Conservation (phyloP, 2,113 vertebrate species). For the Xiphophorus hellerii region DNA sequence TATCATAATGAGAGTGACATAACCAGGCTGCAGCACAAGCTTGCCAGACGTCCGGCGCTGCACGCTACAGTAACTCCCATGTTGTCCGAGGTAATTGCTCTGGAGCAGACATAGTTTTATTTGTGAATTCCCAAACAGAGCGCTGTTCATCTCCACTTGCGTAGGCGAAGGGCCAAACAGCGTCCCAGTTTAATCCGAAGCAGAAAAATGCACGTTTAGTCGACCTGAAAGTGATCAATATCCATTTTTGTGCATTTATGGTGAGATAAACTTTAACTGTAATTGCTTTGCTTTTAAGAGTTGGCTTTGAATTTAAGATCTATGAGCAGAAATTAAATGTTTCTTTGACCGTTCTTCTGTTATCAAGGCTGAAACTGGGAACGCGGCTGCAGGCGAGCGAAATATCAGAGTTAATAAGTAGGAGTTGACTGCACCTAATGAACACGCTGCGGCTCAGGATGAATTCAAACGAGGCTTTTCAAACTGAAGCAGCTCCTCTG, state of each 20-base stretch:
- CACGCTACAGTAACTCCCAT: constrained; percentile 1
- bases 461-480: not conserved
- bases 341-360: not conserved
- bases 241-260: not conserved
- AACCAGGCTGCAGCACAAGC: constrained; percentile 6
- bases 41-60: not conserved
- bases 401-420: not conserved
- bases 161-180: not conserved
- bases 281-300: not conserved
- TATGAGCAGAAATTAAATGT: not conserved
- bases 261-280: not conserved
- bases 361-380: not conserved
- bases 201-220: not conserved
- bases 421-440: not conserved
- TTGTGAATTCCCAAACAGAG: constrained; percentile 21
- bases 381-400: not conserved
- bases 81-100: constrained; percentile 18
- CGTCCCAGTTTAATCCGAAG: not conserved
- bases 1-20: not conserved
- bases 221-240: not conserved
- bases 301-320: not conserved
- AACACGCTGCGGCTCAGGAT: not conserved
- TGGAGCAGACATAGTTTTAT: constrained; percentile 3
- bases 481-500: constrained; percentile 7
- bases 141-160: not conserved